Evolutionary conservation across 2,113 vertebrate species (phyloP), one percentile per base, ranked within the genome.

Genomic region (Myodes glareolus): DNA sequence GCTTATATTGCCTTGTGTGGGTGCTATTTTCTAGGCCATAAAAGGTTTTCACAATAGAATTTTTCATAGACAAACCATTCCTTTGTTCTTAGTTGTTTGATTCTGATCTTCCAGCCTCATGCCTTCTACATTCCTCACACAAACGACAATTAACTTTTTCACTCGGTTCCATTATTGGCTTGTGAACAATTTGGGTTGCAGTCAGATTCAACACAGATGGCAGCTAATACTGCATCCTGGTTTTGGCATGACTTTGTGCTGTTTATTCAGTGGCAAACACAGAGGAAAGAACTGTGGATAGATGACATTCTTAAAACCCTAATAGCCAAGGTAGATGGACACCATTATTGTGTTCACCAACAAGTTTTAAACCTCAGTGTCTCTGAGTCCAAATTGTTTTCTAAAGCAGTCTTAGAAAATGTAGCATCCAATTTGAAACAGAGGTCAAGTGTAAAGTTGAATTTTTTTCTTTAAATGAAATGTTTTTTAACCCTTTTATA

Each of bases 101-200:
- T 81, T 77, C 25, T 65, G 45, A 58, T 78, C 75, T 88, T 88
- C 58, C 63, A 87, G 52, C 12, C 95, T 95, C 39, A 36, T 81
- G 45, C n/a, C 68, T 94, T 93, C 97, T 88, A 75, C 39, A 82
- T 92, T 90, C 39, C 68, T 95, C 55, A 90, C 9, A 45, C 78
- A 95, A 68, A 68, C 78, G 55, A 76, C 10, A 88, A 90, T 88
- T 45, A 90, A 61, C 73, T 96, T 96, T 70, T 97, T 92, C 78
- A 92, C 42, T 63, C 52, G 13, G 75, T 96, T 97, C 95, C 70
- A 75, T 84, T 94, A 97, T 72, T 97, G 95, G 89, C 90, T 96
- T 92, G 76, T 90, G 58, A 90, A 82, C 86, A 58, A 89, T 97
- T 98, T 97, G 95, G 90, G 94, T 3, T 96, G 36, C 94, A 96